A percentile compares a stretch with the other conserved stretches of the same genome.
Evolutionary conservation across 2,888 invertebrate genomes (phyloP).

Genomic region (Aethes cnicana): DNA sequence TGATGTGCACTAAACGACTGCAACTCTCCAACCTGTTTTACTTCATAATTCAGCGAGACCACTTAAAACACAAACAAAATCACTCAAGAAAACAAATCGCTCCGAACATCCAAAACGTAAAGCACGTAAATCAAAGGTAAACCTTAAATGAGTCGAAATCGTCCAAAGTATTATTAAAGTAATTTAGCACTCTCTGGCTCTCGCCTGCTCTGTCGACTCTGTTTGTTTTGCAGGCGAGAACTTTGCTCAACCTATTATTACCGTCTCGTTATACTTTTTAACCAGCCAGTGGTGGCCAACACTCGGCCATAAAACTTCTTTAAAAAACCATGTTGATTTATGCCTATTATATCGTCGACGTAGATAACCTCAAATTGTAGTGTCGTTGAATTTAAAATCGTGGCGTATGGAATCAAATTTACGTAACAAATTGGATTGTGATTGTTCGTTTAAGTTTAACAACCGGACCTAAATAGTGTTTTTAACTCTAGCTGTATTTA

Average conservation of each 20-base stretch:
- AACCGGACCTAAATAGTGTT: constrained; percentile 16
- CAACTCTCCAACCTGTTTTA: no score
- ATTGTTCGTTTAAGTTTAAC: constrained; percentile 6
- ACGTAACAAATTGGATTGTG: constrained; percentile 3
- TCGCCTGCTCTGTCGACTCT: constrained; percentile 63
- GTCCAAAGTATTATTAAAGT: constrained; percentile 60
- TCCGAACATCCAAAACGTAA: constrained; percentile 5
- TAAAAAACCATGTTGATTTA: constrained; percentile 12
- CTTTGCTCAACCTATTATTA: constrained; percentile 78
- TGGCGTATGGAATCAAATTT: constrained; percentile 8
- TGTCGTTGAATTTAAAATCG: background rate
- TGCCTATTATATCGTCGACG: background rate
- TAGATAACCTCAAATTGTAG: constrained; percentile 1
- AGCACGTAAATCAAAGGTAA: constrained; percentile 19
- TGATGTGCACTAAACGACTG: no score
- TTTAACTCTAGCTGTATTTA: background rate
- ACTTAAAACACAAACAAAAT: background rate
- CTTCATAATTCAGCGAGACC: no score
- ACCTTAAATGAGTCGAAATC: constrained; percentile 28
- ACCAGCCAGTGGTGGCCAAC: constrained; percentile 60
- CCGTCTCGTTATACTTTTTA: constrained; percentile 73
- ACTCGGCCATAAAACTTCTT: constrained; percentile 39
- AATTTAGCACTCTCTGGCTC: constrained; percentile 68
- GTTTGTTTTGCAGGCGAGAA: constrained; percentile 83
- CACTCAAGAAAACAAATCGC: constrained; percentile 4